Conservation (phyloP, 2,797 vertebrate genomes). For the Sebastes iracundus region DNA sequence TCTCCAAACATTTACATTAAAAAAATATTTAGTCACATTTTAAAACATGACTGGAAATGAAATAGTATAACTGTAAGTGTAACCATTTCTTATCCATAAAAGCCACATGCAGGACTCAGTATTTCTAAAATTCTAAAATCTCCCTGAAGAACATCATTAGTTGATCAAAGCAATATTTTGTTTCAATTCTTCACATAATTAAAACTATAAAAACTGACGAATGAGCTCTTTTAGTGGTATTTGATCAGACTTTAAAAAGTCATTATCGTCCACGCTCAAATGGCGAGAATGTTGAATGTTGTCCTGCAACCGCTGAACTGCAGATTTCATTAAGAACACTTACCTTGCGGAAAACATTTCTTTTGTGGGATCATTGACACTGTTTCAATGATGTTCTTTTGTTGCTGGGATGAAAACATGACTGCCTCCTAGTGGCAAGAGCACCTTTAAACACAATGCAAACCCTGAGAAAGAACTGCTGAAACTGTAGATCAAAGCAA, state of each 20-base stretch:
- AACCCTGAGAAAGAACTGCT: slow-evolving; percentile 48
- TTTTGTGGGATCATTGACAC: neutral
- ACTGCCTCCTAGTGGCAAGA: slow-evolving; percentile 45
- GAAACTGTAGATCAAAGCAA: neutral
- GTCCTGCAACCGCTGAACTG: neutral
- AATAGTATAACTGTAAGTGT: neutral
- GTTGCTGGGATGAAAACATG: slow-evolving; percentile 2
- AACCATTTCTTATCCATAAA: neutral
- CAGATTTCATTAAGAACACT: neutral
- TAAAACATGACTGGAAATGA: neutral
- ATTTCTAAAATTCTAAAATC: neutral
- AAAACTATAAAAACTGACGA: neutral
- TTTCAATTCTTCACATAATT: neutral
- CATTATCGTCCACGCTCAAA: too few relatives aligned
- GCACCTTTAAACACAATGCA: slow-evolving; percentile 27
- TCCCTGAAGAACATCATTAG: neutral
- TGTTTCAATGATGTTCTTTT: neutral
- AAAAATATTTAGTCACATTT: neutral
- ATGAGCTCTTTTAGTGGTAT: neutral
- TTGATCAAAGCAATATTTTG: neutral
- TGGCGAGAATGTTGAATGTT: neutral
- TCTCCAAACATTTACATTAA: neutral
- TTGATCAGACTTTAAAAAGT: neutral
- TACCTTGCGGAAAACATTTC: neutral
- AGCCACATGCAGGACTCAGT: neutral